Evolutionary conservation across 2,888 invertebrate genomes (phyloP).

Genomic region (Caenorhabditis macrosperma): DNA sequence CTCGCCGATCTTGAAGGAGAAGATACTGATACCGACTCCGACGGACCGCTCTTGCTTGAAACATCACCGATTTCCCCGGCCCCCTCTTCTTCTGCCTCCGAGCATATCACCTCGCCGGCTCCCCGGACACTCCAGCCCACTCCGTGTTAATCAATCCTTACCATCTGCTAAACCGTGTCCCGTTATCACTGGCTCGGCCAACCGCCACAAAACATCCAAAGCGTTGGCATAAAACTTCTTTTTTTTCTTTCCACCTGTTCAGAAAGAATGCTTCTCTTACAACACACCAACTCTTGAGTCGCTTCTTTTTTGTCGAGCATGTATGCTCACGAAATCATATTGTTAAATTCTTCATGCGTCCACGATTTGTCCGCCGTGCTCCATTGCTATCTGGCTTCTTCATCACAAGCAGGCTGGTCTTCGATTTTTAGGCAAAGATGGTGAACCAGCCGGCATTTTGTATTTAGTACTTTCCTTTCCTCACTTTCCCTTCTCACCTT

Average conservation of each 20-base stretch:
- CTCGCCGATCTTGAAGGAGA: conserved; percentile 41
- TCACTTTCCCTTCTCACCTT: conserved; percentile 28
- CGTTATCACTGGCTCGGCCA: conserved; percentile 32
- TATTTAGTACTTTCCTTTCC: conserved; percentile 14
- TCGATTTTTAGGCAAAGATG: conserved; percentile 37
- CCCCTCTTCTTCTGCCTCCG: conserved; percentile 48
- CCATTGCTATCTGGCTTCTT: conserved; percentile 25
- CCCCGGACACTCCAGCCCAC: conserved; percentile 64
- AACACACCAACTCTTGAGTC: not conserved
- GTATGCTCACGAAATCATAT: not conserved
- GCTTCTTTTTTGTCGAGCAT: not conserved
- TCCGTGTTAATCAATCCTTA: conserved; percentile 57
- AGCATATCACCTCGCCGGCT: conserved; percentile 54
- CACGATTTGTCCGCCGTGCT: conserved; percentile 40
- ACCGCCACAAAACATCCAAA: conserved; percentile 34
- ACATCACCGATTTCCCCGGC: conserved; percentile 30
- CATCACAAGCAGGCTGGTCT: conserved; percentile 37
- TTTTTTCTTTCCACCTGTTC: conserved; percentile 9
- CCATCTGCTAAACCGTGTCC: conserved; percentile 20
- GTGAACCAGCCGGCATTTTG: conserved; percentile 13
- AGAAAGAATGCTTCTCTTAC: conserved; percentile 4
- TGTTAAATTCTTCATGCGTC: conserved; percentile 37
- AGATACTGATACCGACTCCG: conserved; percentile 34
- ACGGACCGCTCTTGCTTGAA: conserved; percentile 11
- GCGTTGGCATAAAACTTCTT: conserved; percentile 37